These are phyloP conservation scores for Virgularia gustaviana DNA, from an alignment of 92 coral and sea anemone species.

Conservation along the genomic window DNA sequence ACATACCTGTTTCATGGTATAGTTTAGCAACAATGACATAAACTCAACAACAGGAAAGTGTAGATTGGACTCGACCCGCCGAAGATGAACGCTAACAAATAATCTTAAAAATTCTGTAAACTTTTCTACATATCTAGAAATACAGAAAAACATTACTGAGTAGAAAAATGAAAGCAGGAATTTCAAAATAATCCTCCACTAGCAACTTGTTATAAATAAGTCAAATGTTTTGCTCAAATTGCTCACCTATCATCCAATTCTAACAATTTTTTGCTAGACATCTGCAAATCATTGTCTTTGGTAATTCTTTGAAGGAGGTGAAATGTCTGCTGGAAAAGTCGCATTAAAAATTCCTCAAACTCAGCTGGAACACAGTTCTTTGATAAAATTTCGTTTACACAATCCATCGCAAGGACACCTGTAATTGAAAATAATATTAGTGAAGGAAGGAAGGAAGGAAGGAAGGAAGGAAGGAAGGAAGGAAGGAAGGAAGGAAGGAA, in stretches of 20 bases:
- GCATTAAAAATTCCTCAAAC: conserved; percentile 90
- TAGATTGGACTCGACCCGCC: conserved; percentile 87
- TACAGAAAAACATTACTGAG: neutral
- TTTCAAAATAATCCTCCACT: too few species aligned
- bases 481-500: neutral
- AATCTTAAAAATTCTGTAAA: conserved; percentile 87
- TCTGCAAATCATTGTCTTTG: conserved; percentile 75
- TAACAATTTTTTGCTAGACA: conserved; percentile 65
- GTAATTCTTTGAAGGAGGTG: conserved; percentile 89
- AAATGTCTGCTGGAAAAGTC: conserved; percentile 94
- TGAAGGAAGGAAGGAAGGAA: neutral
- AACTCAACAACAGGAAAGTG: conserved; percentile 93
- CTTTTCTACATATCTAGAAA: conserved; percentile 75
- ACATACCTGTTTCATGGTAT: conserved; percentile 92
- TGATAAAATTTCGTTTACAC: conserved; percentile 86
- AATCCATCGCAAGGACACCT: conserved; percentile 95
- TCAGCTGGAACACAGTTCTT: conserved; percentile 97
- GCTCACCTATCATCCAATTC: conserved; percentile 82
- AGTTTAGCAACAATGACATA: conserved; percentile 74
- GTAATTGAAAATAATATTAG: neutral
- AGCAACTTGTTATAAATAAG: too few species aligned
- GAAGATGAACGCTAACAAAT: conserved; percentile 84
- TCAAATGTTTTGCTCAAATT: neutral
- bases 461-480: neutral
- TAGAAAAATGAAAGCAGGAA: neutral